Base-by-base conservation (phyloP, 2,888 invertebrate genomes). In the Galeopsomyia nigrocyanea region DNA sequence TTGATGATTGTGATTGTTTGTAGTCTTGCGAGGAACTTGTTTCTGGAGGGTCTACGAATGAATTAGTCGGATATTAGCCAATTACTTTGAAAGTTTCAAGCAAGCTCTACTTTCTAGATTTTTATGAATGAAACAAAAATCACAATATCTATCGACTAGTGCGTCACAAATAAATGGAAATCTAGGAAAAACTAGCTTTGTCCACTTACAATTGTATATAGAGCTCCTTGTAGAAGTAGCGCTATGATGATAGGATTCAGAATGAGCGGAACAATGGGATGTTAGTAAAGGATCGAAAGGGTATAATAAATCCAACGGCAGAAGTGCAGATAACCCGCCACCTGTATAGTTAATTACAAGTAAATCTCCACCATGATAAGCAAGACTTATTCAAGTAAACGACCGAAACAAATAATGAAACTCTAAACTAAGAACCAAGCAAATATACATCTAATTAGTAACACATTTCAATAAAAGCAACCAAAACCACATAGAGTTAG, bases 201-300 rank as follows among this genome's bases (percentile, higher is more conserved):
- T 39, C 78, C 78, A 85, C 86, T 86, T 85, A 86, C 86, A 84
- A 79, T 84, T 82, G 80, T 85, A 85, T 77, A 84, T 80, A 78
- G 84, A 83, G 80, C 82, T 84, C 84, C 85, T 83, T 80, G 83
- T 78, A 80, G 82, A 84, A 84, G 83, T 80, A 81, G 84, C 82
- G 80, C 84, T 82, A 82, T 84, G 85, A 80, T 84, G 85, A 80
- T 86, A 84, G 83, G 86, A 84, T 84, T 85, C 85, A 78, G 85
- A 86, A 81, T 84, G 83, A 79, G 82, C 82, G 80, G 85, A 84
- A 82, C 82, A 85, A 79, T 85, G 84, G 76, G 85, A 82, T 80
- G 83, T 84, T 82, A 86, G 81, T 82, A 86, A 81, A 80, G 86
- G 86, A 82, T 86, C 86, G 74, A 86, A 86, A 69, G 86, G 86